Conservation (phyloP, 2,113 vertebrate species). For the Eulemur macaco region DNA sequence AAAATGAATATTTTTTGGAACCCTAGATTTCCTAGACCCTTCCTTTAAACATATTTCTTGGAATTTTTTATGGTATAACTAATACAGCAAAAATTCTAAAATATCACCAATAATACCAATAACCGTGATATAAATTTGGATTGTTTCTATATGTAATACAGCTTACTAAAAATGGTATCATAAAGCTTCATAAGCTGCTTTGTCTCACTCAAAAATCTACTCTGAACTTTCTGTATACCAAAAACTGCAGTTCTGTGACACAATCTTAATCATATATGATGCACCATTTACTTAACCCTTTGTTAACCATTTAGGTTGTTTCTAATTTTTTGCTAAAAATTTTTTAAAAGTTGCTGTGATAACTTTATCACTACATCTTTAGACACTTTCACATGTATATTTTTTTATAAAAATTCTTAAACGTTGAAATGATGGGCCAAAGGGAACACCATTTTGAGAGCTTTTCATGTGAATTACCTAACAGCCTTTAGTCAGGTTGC, state of each 20-base stretch:
- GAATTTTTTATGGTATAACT: neutral
- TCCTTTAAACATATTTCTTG: conserved; percentile 8
- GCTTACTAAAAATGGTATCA: neutral
- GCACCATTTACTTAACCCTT: neutral
- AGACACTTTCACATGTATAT: neutral
- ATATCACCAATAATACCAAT: neutral
- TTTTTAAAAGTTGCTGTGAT: neutral
- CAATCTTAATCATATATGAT: neutral
- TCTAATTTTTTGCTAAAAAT: neutral
- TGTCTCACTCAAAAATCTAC: neutral
- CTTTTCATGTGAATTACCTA: neutral
- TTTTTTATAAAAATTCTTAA: conserved; percentile 1
- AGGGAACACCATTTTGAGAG: neutral
- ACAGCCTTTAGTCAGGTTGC: neutral
- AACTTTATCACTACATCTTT: neutral
- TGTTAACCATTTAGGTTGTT: neutral
- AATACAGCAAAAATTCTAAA: neutral
- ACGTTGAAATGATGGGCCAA: neutral
- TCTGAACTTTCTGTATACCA: neutral
- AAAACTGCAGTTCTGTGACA: neutral
- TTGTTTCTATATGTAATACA: neutral
- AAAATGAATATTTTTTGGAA: conserved; percentile 24
- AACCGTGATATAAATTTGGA: neutral
- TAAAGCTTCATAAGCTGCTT: neutral
- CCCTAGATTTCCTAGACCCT: neutral